A percentile compares a stretch with the other conserved stretches of the same genome.
Conservation (phyloP, 2,797 vertebrate species). For the Tragelaphus oryx region DNA sequence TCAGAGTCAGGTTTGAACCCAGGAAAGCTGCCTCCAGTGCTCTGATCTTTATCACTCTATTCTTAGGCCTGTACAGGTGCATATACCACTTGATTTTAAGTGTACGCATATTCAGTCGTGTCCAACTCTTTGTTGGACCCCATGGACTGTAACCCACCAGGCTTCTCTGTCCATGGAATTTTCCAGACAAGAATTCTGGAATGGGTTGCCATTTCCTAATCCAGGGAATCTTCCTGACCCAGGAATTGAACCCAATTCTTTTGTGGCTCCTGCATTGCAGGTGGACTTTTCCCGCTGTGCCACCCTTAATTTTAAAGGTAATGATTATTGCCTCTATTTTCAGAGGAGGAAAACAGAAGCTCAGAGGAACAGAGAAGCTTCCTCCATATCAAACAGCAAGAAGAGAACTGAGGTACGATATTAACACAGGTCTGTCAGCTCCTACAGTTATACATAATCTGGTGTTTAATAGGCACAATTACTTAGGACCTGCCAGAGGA, state of each 20-base stretch:
- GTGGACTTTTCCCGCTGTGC: neutral
- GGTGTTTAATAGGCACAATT: neutral
- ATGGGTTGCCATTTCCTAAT: neutral
- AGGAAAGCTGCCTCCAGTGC: neutral
- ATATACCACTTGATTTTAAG: neutral
- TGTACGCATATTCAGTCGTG: neutral
- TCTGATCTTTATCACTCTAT: neutral
- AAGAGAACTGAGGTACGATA: neutral
- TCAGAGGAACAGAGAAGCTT: neutral
- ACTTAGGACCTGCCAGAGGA: neutral
- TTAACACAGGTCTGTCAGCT: neutral
- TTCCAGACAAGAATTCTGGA: neutral
- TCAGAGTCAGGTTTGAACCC: neutral
- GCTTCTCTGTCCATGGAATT: neutral
- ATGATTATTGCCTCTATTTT: neutral
- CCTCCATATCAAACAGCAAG: neutral
- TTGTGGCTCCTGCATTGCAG: neutral
- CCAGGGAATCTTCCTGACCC: neutral
- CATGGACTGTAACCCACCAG: neutral
- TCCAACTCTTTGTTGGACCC: neutral
- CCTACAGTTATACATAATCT: neutral
- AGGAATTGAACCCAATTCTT: neutral
- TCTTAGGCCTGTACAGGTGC: neutral
- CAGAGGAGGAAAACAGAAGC: neutral
- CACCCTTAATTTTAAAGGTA: neutral